Conservation (phyloP, 1,140 invertebrate species). For the Bathynomus jamesi region DNA sequence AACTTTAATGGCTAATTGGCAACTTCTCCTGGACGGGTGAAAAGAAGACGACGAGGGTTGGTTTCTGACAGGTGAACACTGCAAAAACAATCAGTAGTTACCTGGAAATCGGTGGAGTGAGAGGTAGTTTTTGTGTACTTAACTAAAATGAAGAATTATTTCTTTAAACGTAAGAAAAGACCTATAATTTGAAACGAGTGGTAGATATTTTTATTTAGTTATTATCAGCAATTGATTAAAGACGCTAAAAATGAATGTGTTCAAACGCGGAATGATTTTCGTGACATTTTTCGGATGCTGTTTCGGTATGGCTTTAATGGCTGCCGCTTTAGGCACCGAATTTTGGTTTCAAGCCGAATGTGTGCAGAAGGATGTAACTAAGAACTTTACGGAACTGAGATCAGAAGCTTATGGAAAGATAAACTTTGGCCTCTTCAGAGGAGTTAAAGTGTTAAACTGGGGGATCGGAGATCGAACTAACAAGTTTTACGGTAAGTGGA, state of each 20-base stretch:
- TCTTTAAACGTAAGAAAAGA: too few species aligned
- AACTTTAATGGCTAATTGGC: not conserved
- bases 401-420: constrained; percentile 57
- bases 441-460: constrained; percentile 69
- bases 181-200: too few species aligned
- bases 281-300: constrained; percentile 79
- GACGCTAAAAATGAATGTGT: constrained; percentile 48
- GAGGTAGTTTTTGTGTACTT: too few species aligned
- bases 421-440: constrained; percentile 74
- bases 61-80: not conserved
- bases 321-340: constrained; percentile 74
- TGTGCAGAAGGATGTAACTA: constrained; percentile 55
- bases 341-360: constrained; percentile 77
- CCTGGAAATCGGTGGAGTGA: not conserved
- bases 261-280: constrained; percentile 72
- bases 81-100: not conserved
- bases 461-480: constrained; percentile 70
- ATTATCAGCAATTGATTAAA: too few species aligned
- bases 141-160: too few species aligned
- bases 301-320: constrained; percentile 68
- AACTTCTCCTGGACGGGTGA: not conserved
- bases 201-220: too few species aligned
- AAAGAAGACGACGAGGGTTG: not conserved
- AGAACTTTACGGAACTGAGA: constrained; percentile 45
- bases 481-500: constrained; percentile 56